These are phyloP conservation scores for Campoletis sonorensis DNA, from an alignment of 1,140 invertebrate genomes.

Conservation along the genomic window DNA sequence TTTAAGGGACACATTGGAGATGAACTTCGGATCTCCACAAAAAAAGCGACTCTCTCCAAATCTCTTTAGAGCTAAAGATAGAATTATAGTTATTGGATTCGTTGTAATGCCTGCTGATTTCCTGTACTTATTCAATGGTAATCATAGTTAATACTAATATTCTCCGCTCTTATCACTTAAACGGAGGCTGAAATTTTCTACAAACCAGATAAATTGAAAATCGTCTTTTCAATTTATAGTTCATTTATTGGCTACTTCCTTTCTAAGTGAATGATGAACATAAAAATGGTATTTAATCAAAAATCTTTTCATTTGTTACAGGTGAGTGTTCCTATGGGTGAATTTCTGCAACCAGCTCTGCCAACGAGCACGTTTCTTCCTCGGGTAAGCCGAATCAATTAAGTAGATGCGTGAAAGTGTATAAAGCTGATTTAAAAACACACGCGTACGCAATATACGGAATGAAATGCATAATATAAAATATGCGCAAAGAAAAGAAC, in stretches of 20 bases:
- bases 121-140: too few relatives aligned
- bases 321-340: conserved; percentile 54
- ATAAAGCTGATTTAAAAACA: background rate
- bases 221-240: too few relatives aligned
- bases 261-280: too few relatives aligned
- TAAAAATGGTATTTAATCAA: background rate
- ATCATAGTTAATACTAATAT: too few relatives aligned
- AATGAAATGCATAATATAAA: background rate
- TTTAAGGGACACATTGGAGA: background rate
- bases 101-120: too few relatives aligned
- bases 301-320: conserved; percentile 45
- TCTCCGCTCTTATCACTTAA: too few relatives aligned
- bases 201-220: too few relatives aligned
- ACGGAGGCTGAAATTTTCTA: too few relatives aligned
- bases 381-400: conserved; percentile 48
- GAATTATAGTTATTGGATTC: too few relatives aligned
- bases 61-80: too few relatives aligned
- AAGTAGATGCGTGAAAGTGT: conserved; percentile 31
- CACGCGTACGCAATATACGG: background rate
- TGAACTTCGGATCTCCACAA: background rate
- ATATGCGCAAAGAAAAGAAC: too few relatives aligned
- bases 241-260: too few relatives aligned
- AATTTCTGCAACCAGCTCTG: conserved; percentile 48
- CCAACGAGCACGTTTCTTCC: conserved; percentile 46
- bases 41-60: background rate